Base-by-base conservation (phyloP, 2,888 invertebrate genomes). In the Cryptocephalus primarius region DNA sequence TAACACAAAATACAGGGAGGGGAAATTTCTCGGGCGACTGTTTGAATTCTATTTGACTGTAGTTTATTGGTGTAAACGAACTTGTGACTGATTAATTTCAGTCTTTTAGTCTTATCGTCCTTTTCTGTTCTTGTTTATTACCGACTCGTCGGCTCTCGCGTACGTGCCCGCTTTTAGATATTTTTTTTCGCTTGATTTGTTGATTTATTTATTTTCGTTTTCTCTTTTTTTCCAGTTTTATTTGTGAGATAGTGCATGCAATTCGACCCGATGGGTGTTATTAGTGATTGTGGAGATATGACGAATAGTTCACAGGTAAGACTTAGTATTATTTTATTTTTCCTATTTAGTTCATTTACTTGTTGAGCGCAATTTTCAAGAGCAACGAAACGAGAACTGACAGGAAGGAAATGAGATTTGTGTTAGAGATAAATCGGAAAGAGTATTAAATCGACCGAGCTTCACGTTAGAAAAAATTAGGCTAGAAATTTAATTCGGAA, bases 201-300 rank as follows among this genome's bases (percentile, higher is more conserved):
- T 44, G n/a, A n/a, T n/a, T 22, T 22, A 22, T 22, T 22, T 22
- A 22, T 22, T 22, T 22, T 22, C 3, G 22, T 43, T 45, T 43
- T 47, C 42, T 36, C 33, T 42, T 50, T 53, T 48, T 43, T 54
- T 51, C 50, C 50, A 52, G 51, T 54, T 49, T 48, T 50, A 33
- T 48, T 47, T 49, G 49, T 54, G 51, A 51, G 44, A 44, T 54
- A 50, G 50, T 51, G 48, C 49, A 44, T 51, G 42, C 45, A 45
- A 36, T 22, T 22, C 22, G 46, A 42, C 43, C 48, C 31, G 41
- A 54, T 54, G 54, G 54, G 54, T 40, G 43, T 50, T 44, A 45
- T 45, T 12, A 45, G 40, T 33, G 45, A 51, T 12, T 45, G 33
- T 14, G 42, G 43, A 39, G 47, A 46, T 44, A 50, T 50, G 51